Percentiles rank a stretch among this genome's conserved stretches.
Evolutionary conservation across 2,797 vertebrate species (phyloP).

Genomic region (Chanos chanos): DNA sequence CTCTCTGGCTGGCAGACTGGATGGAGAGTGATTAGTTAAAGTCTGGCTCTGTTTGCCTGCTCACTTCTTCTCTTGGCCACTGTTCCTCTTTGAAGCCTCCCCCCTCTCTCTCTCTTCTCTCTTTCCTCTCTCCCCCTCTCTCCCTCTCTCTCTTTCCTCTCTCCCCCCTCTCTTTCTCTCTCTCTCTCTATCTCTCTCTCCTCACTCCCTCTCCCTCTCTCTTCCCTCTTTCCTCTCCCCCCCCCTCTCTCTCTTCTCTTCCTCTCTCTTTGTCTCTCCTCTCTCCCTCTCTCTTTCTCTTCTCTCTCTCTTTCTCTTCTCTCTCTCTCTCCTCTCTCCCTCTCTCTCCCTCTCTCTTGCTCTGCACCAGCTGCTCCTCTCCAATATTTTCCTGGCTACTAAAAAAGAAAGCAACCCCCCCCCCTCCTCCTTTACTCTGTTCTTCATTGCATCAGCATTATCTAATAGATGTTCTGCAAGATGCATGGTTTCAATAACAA

Average conservation of each 20-base stretch:
- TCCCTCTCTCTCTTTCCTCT: background rate
- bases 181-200: conserved; percentile 12
- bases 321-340: background rate
- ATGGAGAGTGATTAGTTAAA: conserved; percentile 36
- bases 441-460: no score
- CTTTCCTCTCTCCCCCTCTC: conserved; percentile 17
- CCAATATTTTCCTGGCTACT: background rate
- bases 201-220: conserved; percentile 1
- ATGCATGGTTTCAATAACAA: no score
- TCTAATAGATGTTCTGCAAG: no score
- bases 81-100: background rate
- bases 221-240: background rate
- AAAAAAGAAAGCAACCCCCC: no score
- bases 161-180: conserved; percentile 15
- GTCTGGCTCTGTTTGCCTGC: conserved; percentile 12
- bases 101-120: background rate
- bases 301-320: background rate
- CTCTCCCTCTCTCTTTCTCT: background rate
- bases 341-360: background rate
- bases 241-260: background rate
- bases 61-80: conserved; percentile 14
- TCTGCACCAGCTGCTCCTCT: background rate
- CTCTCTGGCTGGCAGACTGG: conserved; percentile 12
- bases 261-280: background rate
- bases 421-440: background rate